Evolutionary conservation across 2,113 vertebrate genomes (phyloP).

Genomic region (Alexandromys fortis): DNA sequence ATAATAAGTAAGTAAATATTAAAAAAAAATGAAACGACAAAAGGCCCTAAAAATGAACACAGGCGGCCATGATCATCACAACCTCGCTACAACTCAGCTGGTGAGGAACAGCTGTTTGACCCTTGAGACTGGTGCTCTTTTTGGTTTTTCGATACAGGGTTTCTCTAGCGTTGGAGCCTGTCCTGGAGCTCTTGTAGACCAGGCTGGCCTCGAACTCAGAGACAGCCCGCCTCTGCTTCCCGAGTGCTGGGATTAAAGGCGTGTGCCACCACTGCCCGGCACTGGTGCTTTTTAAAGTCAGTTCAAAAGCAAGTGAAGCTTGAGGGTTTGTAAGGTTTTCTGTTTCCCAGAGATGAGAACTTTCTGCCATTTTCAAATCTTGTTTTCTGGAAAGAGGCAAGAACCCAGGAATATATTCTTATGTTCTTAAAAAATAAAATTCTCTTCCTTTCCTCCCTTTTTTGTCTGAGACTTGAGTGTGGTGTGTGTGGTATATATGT

Average conservation of each 20-base stretch:
- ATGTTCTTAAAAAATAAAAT: background rate
- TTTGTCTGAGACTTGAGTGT: background rate
- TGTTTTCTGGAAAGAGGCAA: constrained; percentile 33
- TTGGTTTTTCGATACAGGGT: no score
- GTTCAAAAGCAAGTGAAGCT: background rate
- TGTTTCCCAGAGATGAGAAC: background rate
- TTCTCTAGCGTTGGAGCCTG: no score
- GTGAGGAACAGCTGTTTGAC: background rate
- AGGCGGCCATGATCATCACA: background rate
- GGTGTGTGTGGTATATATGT: background rate
- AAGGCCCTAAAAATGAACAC: background rate
- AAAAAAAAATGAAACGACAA: background rate
- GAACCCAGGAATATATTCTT: background rate
- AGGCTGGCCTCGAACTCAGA: no score
- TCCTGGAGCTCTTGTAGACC: no score
- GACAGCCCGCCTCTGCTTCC: no score
- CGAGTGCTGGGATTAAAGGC: no score
- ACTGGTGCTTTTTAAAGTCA: background rate
- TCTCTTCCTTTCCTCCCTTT: background rate
- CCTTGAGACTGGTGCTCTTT: no score
- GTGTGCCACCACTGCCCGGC: no score
- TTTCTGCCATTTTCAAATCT: constrained; percentile 22
- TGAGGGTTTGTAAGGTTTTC: background rate
- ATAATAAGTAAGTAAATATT: no score
- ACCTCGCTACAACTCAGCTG: background rate